Evolutionary conservation across 2,888 invertebrate species (phyloP).

Genomic region (Scelioninae gen. 1): DNA sequence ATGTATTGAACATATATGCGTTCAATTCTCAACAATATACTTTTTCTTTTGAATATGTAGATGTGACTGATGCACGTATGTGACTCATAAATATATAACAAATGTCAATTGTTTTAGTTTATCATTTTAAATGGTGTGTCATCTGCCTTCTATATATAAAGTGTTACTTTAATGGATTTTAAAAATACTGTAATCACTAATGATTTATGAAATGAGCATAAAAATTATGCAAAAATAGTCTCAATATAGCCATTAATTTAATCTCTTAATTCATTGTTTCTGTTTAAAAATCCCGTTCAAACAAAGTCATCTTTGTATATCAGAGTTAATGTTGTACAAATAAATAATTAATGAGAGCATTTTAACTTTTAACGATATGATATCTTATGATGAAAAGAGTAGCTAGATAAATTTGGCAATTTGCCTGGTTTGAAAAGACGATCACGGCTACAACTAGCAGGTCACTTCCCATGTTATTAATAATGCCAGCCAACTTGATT

Average conservation of each 20-base stretch:
- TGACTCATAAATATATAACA: neutral
- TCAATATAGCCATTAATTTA: no score
- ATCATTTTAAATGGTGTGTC: neutral
- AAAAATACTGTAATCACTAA: no score
- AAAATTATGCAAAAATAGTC: no score
- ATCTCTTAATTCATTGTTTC: no score
- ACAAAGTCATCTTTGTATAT: no score
- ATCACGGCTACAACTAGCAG: conserved; percentile 65
- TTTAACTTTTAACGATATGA: neutral
- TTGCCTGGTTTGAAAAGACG: conserved; percentile 74
- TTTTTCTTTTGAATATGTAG: no score
- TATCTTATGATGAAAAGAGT: conserved; percentile 49
- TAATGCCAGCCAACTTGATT: conserved; percentile 72
- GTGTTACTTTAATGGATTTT: no score
- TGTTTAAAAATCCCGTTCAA: no score
- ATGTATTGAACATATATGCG: conserved; percentile 8
- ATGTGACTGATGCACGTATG: neutral
- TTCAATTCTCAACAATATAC: neutral
- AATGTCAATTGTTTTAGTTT: neutral
- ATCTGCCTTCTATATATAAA: no score
- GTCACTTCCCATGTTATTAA: conserved; percentile 79
- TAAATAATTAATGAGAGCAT: conserved; percentile 38
- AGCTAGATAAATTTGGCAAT: conserved; percentile 75
- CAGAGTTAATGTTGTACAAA: conserved; percentile 2
- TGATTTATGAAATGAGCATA: no score